Percentiles rank a stretch among this genome's conserved stretches.
Evolutionary conservation across 2,113 vertebrate genomes (phyloP).

Genomic region (Procavia capensis): DNA sequence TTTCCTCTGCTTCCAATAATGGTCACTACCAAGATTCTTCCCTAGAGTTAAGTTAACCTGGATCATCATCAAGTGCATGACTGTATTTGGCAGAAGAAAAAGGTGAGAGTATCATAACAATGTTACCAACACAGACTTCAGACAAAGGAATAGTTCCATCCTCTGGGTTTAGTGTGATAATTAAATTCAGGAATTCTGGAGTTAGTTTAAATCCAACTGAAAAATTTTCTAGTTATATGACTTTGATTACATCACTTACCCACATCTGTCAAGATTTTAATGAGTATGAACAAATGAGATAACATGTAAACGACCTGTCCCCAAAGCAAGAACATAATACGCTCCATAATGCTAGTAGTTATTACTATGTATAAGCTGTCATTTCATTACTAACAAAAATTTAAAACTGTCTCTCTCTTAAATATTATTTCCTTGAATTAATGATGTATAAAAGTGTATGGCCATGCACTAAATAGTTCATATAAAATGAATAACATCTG

Average conservation of each 20-base stretch:
- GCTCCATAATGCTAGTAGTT: neutral
- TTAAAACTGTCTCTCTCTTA: neutral
- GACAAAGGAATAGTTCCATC: neutral
- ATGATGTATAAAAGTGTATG: neutral
- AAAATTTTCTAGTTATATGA: neutral
- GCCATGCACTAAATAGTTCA: neutral
- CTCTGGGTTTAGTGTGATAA: neutral
- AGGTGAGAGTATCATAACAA: neutral
- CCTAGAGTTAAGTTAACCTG: neutral
- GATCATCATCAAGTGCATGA: neutral
- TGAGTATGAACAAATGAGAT: neutral
- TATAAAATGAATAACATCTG: neutral
- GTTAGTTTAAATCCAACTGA: neutral
- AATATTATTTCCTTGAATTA: conserved; percentile 32
- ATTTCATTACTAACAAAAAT: conserved; percentile 51
- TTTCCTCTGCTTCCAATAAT: neutral
- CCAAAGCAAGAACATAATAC: neutral
- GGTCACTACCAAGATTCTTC: neutral
- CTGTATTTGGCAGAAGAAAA: neutral
- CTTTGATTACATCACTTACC: neutral
- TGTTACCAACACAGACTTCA: neutral
- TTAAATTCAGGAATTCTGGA: neutral
- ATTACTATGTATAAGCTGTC: neutral
- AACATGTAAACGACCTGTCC: neutral
- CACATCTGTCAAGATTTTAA: conserved; percentile 5